Percentiles rank a stretch among this genome's conserved stretches.
Evolutionary conservation across 2,797 vertebrate species (phyloP).

Genomic region (Myripristis jacobus): DNA sequence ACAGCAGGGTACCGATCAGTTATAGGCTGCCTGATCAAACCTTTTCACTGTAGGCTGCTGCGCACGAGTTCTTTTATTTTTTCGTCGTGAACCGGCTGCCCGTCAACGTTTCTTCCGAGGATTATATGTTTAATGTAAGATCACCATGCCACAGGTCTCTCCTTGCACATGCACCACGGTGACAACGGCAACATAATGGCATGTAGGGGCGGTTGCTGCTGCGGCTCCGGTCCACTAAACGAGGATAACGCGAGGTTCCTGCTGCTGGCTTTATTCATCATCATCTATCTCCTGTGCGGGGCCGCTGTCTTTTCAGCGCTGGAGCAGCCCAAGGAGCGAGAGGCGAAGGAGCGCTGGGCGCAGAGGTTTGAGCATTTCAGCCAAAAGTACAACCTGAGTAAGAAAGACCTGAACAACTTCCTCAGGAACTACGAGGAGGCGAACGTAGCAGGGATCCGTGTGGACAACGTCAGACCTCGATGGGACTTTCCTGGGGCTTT

Average conservation of each 20-base stretch:
- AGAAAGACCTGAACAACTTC: conserved; percentile 86
- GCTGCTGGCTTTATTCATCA: conserved; percentile 89
- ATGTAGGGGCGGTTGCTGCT: conserved; percentile 85
- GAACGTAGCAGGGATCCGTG: conserved; percentile 89
- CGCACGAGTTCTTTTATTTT: conserved; percentile 36
- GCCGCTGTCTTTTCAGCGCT: conserved; percentile 95
- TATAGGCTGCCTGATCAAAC: not conserved
- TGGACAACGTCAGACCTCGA: conserved; percentile 87
- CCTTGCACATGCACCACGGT: conserved; percentile 42
- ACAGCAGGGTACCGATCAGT: not conserved
- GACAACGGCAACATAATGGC: conserved; percentile 84
- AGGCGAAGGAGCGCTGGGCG: conserved; percentile 90
- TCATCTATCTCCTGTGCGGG: conserved; percentile 91
- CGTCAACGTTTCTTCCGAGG: conserved; percentile 3
- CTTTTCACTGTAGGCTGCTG: not conserved
- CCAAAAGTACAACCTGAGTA: conserved; percentile 89
- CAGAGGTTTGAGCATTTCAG: conserved; percentile 89
- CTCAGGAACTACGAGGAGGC: conserved; percentile 92
- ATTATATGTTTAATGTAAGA: conserved; percentile 33
- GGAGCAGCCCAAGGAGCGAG: conserved; percentile 90
- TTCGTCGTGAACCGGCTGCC: not conserved
- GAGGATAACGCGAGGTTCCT: conserved; percentile 94
- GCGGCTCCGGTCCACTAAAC: conserved; percentile 85
- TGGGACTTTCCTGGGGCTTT: conserved; percentile 96
- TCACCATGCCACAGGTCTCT: conserved; percentile 64